Evolutionary conservation across 2,888 invertebrate species (phyloP).

Genomic region (Vanessa cardui): DNA sequence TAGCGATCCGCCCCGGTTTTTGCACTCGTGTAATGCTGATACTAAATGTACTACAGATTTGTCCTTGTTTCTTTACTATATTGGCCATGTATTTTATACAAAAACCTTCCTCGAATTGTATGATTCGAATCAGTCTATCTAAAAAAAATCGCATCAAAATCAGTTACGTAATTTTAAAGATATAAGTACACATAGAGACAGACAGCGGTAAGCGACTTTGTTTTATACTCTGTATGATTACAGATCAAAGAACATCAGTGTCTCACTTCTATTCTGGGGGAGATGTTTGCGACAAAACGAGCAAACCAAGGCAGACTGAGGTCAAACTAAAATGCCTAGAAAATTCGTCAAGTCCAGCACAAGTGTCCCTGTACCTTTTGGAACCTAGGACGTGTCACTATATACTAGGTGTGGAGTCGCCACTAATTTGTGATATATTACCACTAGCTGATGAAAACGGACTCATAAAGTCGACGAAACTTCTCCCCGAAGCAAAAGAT

Average conservation of each 20-base stretch:
- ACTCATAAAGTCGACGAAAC: constrained; percentile 68
- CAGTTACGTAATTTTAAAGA: too few species aligned
- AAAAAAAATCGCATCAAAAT: too few species aligned
- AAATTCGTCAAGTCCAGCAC: constrained; percentile 87
- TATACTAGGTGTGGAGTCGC: constrained; percentile 96
- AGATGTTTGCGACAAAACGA: constrained; percentile 92
- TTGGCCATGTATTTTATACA: too few species aligned
- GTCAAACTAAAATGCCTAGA: constrained; percentile 91
- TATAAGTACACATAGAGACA: too few species aligned
- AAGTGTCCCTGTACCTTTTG: constrained; percentile 93
- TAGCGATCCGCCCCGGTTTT: too few species aligned
- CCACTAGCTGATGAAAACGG: constrained; percentile 92
- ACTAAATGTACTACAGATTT: too few species aligned
- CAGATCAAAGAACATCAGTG: constrained; percentile 86
- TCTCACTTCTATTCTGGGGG: constrained; percentile 95
- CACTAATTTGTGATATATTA: constrained; percentile 93
- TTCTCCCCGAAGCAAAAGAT: constrained; percentile 42
- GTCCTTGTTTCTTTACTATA: too few species aligned
- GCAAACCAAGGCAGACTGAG: constrained; percentile 91
- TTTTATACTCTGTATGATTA: too few species aligned
- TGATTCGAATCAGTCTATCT: too few species aligned
- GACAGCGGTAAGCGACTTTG: too few species aligned
- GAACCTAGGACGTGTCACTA: constrained; percentile 98
- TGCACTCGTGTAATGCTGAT: too few species aligned
- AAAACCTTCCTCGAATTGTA: too few species aligned